Base-by-base conservation (phyloP, 1,140 invertebrate genomes). In the Diorhabda carinulata region DNA sequence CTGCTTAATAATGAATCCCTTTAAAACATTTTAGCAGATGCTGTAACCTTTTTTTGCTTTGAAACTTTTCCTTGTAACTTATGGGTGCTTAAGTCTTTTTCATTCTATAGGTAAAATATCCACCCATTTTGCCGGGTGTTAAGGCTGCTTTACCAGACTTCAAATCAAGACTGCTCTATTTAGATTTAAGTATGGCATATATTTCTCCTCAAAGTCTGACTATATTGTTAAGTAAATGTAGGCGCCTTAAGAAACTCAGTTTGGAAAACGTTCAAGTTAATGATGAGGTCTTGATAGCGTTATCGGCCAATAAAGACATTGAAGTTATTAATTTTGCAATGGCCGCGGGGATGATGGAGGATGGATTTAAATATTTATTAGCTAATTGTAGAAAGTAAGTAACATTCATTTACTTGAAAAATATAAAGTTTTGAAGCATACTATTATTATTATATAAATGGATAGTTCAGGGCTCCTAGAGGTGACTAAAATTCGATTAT, bases 181-280 rank as follows among this genome's bases (percentile, higher is more conserved):
- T 96, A 68, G 94, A 96, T 81, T 82, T 96, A 3, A 93, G 92
- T 77, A 92, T 95, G 89, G 86, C 89, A 3, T 83, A 87, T 1
- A 86, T 94, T 40, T 85, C 86, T 4, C 59, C 80, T 2, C 66
- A 81, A 9, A 88, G 88, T 57, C 81, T 96, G 45, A 84, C 85
- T 45, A 77, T 82, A 10, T 77, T 96, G 5, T 82, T 96, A 9
- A 80, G 79, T 1, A 83, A 86, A 8, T 96, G 93, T 82, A 83
- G 83, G 25, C 84, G 86, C 44, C 82, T 97, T 41, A 88, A 87
- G 74, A 96, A 95, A 81, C 80, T 97, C 2, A 95, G 93, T 74
- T 77, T 96, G 59, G 94, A 97, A 83, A 89, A 89, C 72, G 88
- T 91, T 68, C 79, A 80, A 10, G 60, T 96, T 0, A 87, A 87